Conservation (phyloP, 1,140 invertebrate species). For the Antheraea mylitta region DNA sequence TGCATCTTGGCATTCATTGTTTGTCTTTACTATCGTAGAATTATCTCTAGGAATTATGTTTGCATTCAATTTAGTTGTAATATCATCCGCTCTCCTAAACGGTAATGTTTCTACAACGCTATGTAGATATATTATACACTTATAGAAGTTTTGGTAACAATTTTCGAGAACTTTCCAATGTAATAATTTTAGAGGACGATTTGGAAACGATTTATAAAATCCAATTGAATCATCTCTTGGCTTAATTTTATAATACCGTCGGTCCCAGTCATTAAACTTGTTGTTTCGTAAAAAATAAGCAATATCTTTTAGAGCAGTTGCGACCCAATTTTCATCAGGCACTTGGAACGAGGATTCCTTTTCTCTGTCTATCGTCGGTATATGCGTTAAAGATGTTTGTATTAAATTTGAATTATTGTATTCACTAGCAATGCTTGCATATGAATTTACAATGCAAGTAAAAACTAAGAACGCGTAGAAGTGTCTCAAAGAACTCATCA, state of each 20-base stretch:
- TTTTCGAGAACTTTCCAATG: conserved; percentile 82
- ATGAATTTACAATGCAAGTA: neutral
- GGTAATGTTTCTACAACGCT: conserved; percentile 50
- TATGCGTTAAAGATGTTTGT: neutral
- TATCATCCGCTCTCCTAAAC: conserved; percentile 76
- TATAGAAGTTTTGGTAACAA: conserved; percentile 76
- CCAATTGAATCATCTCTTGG: conserved; percentile 31
- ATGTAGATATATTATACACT: conserved; percentile 80
- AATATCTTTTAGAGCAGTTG: conserved; percentile 71
- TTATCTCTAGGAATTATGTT: conserved; percentile 37
- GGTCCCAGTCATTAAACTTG: conserved; percentile 83
- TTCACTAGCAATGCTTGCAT: neutral
- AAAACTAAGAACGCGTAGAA: neutral
- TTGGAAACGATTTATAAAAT: conserved; percentile 76
- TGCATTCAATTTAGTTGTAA: conserved; percentile 67
- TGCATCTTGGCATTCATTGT: conserved; percentile 74
- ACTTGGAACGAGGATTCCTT: conserved; percentile 3
- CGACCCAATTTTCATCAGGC: conserved; percentile 31
- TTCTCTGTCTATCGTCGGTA: neutral
- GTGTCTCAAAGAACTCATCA: neutral
- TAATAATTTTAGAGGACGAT: conserved; percentile 75
- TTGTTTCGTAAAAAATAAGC: conserved; percentile 81
- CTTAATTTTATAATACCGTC: conserved; percentile 62
- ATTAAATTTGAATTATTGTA: neutral
- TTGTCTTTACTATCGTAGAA: conserved; percentile 52